These are phyloP conservation scores for Carabus problematicus DNA, from an alignment of 2,888 invertebrate species.

Conservation along the genomic window DNA sequence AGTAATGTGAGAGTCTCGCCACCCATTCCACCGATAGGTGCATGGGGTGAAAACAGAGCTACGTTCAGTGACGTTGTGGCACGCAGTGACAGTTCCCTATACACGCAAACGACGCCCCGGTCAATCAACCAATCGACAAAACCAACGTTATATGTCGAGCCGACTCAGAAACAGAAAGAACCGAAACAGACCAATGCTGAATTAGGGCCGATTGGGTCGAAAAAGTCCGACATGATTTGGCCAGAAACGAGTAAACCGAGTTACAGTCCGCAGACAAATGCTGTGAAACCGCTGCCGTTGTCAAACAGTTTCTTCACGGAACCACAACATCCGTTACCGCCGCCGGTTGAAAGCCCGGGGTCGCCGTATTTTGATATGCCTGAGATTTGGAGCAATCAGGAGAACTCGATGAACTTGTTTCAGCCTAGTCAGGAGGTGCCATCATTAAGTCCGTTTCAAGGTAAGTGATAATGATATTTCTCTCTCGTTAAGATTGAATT, in stretches of 20 bases:
- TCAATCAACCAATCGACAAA: constrained; percentile 47
- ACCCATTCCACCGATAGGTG: constrained; percentile 28
- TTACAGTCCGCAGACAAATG: constrained; percentile 41
- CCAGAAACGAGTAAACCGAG: constrained; percentile 10
- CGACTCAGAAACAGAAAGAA: constrained; percentile 49
- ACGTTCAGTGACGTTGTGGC: constrained; percentile 69
- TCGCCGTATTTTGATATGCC: constrained; percentile 49
- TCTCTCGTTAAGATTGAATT: constrained; percentile 1
- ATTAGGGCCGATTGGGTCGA: constrained; percentile 61
- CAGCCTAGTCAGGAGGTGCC: constrained; percentile 31
- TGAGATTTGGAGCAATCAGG: constrained; percentile 44
- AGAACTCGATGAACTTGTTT: constrained; percentile 46
- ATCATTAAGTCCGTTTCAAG: constrained; percentile 35
- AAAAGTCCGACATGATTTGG: constrained; percentile 46
- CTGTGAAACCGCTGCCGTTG: constrained; percentile 43
- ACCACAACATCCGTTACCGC: constrained; percentile 47
- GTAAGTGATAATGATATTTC: constrained; percentile 12
- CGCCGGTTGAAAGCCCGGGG: constrained; percentile 47
- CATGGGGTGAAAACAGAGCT: constrained; percentile 65
- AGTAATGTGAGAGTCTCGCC: constrained; percentile 27
- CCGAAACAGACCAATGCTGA: constrained; percentile 50
- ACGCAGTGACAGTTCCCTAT: constrained; percentile 58
- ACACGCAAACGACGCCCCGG: constrained; percentile 40
- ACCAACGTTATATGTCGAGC: constrained; percentile 57
- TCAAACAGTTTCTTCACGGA: constrained; percentile 54